Base-by-base conservation (phyloP, 1,140 invertebrate genomes). In the Grapholita molesta region DNA sequence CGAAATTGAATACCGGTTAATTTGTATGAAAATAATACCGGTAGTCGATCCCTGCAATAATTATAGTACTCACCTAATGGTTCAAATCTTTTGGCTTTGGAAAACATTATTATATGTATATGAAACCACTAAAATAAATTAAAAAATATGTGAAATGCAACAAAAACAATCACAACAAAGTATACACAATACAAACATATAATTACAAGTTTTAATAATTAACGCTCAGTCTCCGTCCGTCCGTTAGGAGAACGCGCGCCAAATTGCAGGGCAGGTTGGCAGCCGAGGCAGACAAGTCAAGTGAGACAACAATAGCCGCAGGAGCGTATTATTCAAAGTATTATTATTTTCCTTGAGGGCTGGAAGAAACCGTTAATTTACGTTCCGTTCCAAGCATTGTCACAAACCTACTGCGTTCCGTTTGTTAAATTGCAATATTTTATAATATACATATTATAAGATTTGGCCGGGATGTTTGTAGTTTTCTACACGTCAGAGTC, bases 41-140 rank as follows among this genome's bases (percentile, higher is more conserved):
- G n/a, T n/a, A n/a, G n/a, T n/a, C n/a, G n/a, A n/a, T n/a, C n/a
- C n/a, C n/a, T n/a, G n/a, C n/a, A n/a, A n/a, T n/a, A 38, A 38
- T 65, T 25, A 28, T 21, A n/a, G n/a, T n/a, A 84, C 84, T 88
- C 81, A 90, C 88, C 82, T 42, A 79, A 52, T 25, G 80, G 68
- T 77, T 89, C 88, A 82, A 90, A 90, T 57, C 88, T 76, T 69
- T 89, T 90, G 18, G 88, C 88, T 78, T 90, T 90, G 28, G 85
- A 89, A 70, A 90, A 90, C 88, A 90, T 90, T 68, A 57, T 85
- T 65, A 33, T 24, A 24, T n/a, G n/a, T 5, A 32, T 65, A 35
- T 35, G 38, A 65, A 23, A 23, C 9, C n/a, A 38, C 18, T 24
- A 2, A 12, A 35, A 38, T 48, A 48, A 48, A 48, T 48, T 9